Base-by-base conservation (phyloP, 2,888 invertebrate species). In the Sinelater perroti region DNA sequence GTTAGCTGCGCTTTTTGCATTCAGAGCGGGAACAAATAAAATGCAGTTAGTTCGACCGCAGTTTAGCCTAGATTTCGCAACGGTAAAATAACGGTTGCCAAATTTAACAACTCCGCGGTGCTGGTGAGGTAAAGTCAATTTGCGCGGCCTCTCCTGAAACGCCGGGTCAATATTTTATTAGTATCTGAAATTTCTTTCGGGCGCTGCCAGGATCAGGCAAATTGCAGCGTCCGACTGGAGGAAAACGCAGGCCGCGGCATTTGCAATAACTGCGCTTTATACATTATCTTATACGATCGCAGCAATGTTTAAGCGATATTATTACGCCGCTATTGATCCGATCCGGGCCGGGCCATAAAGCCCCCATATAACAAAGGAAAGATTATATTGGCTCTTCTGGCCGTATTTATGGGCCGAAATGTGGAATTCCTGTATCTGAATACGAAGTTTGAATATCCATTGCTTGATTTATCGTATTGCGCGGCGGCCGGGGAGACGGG, bases 361-460 rank as follows among this genome's bases (percentile, higher is more conserved):
- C 45, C 54, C 50, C 46, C 49, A 60, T 60, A 60, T 60, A 60
- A 60, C 60, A 60, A 60, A 60, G 60, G 60, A 60, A 60, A 60
- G 60, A 60, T 60, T 60, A 60, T 60, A 60, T 60, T 60, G 60
- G 60, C 60, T 60, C 56, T 60, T 60, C 46, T 52, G 51, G 55
- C 52, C 51, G 52, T 60, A 60, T 60, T 60, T 60, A 60, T 60
- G 60, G 49, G 53, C 24, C 54, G 46, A 61, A 61, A 61, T 58
- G 58, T 58, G 61, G 61, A 58, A 61, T 61, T 61, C 58, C 55
- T 55, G 52, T 46, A 58, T 57, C 54, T 54, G 58, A 55, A 57
- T 58, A 58, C 61, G 57, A 51, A 58, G 51, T 61, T 54, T 61
- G 61, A 61, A 61, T 61, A 61, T 55, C 61, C 58, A 58, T 58